These are phyloP conservation scores for Glyphotaelius pellucidus DNA, from an alignment of 2,888 invertebrate species.

Conservation along the genomic window DNA sequence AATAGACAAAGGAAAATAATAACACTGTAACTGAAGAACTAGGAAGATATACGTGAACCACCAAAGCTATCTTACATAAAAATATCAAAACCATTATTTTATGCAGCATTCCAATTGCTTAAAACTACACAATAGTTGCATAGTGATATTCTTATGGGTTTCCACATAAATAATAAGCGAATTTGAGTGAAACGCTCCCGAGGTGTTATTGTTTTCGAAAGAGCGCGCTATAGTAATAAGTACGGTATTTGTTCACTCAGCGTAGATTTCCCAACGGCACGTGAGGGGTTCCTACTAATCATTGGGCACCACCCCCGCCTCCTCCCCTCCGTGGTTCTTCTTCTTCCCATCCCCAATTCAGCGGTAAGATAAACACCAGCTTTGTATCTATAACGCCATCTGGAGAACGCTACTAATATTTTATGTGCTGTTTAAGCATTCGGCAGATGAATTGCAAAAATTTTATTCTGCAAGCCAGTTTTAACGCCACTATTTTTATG, in stretches of 20 bases:
- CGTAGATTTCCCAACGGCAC: conserved; percentile 42
- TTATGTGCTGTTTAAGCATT: conserved; percentile 12
- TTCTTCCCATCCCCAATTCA: neutral
- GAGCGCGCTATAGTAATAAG: conserved; percentile 18
- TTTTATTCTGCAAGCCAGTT: neutral
- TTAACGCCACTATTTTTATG: neutral
- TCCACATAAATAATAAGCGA: neutral
- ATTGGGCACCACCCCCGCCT: neutral
- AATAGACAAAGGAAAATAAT: too few species aligned
- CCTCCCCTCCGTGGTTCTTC: neutral
- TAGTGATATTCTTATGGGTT: neutral
- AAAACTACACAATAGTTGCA: neutral
- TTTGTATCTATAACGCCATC: conserved; percentile 17
- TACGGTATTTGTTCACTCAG: conserved; percentile 41
- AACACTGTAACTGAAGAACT: too few species aligned
- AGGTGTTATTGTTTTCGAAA: conserved; percentile 44
- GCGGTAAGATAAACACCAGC: neutral
- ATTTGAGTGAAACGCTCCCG: neutral
- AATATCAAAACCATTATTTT: neutral
- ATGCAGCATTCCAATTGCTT: neutral
- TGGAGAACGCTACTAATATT: conserved; percentile 16
- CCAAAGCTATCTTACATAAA: neutral
- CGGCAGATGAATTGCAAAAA: neutral
- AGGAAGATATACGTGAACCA: too few species aligned
- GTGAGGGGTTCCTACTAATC: conserved; percentile 22